Conservation (phyloP, 2,797 vertebrate species). For the Rhincodon typus region DNA sequence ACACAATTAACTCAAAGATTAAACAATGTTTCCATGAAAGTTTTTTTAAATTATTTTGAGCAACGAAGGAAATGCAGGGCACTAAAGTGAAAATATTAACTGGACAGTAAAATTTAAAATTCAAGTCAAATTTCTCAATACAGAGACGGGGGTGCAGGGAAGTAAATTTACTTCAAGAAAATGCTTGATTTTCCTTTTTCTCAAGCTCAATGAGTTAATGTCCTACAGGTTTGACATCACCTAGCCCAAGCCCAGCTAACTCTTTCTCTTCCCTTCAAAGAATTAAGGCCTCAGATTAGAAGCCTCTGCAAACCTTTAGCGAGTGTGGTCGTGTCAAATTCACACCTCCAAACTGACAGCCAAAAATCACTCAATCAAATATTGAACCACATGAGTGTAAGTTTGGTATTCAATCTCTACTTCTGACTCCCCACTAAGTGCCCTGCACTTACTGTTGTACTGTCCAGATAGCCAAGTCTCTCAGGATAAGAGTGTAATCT, state of each 20-base stretch:
- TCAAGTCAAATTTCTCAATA: neutral
- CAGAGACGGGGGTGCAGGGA: neutral
- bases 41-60: neutral
- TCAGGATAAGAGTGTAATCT: neutral
- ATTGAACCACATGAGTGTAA: no score
- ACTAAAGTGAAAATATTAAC: neutral
- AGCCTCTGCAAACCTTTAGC: neutral
- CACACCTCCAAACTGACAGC: neutral
- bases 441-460: neutral
- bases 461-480: neutral
- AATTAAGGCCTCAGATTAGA: neutral
- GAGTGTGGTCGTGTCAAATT: no score
- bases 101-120: neutral
- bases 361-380: neutral
- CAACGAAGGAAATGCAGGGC: neutral
- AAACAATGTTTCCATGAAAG: neutral
- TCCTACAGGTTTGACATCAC: neutral
- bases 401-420: neutral
- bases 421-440: neutral
- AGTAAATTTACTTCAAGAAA: neutral
- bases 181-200: neutral
- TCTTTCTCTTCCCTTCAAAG: neutral
- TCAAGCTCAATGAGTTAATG: neutral
- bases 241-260: neutral
- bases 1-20: no score